Conservation (phyloP, 2,797 vertebrate species). For the Garrulus glandarius region DNA sequence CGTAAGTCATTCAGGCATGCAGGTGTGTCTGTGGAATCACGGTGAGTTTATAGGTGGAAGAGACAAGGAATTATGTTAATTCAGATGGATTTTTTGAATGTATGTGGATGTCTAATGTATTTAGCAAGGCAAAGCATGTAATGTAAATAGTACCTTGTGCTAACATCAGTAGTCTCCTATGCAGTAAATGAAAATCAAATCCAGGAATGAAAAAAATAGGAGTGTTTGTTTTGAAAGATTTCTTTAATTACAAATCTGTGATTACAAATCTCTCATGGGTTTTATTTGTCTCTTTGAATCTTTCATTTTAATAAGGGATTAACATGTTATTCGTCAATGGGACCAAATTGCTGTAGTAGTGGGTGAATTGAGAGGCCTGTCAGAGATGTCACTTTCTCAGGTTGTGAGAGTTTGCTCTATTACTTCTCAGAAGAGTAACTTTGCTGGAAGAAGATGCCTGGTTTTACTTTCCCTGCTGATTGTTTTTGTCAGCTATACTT, state of each 20-base stretch:
- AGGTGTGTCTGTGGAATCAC: not conserved
- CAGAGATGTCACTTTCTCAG: not conserved
- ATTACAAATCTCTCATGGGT: not conserved
- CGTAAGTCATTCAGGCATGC: not conserved
- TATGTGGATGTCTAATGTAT: not conserved
- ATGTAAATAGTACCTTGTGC: not conserved
- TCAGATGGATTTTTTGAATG: not conserved
- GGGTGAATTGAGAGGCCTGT: not conserved
- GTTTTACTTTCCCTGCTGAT: not conserved
- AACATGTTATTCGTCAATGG: not conserved
- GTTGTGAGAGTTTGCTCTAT: not conserved
- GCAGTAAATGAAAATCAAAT: not conserved
- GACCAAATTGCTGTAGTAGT: not conserved
- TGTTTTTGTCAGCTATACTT: not conserved
- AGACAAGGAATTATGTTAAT: not conserved
- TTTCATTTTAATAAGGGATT: not conserved
- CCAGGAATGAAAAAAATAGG: not conserved
- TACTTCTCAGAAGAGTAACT: not conserved
- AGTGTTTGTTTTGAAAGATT: not conserved
- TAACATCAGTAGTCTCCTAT: not conserved
- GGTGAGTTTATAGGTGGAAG: not conserved
- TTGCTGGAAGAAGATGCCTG: not conserved
- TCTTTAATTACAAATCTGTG: not conserved
- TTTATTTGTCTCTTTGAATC: not conserved
- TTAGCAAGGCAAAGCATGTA: not conserved